Conservation (phyloP, 2,888 invertebrate genomes). For the Trissolcus brochymenae region DNA sequence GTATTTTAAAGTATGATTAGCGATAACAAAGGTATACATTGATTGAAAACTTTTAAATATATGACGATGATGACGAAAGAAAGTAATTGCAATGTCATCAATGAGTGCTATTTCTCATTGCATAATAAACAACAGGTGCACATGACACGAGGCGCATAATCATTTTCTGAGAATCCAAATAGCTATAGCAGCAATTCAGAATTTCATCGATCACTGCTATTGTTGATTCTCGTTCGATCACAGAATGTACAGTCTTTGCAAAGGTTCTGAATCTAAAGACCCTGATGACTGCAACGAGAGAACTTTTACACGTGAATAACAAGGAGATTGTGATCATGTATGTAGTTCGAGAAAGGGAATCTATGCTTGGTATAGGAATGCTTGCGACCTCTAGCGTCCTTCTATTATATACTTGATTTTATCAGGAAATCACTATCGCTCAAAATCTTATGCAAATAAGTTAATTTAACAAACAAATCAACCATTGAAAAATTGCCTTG, state of each 20-base stretch:
- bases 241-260: neutral
- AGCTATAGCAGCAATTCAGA: conserved; percentile 5
- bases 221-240: neutral
- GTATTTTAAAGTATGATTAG: neutral
- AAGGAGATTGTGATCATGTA: conserved; percentile 23
- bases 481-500: no score
- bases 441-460: neutral
- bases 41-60: neutral
- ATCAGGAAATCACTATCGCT: conserved; percentile 12
- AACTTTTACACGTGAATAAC: conserved; percentile 22
- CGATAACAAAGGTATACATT: neutral
- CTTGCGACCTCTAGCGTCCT: conserved; percentile 50
- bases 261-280: conserved; percentile 12
- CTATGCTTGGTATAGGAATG: conserved; percentile 10
- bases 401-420: conserved; percentile 34
- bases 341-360: conserved; percentile 26
- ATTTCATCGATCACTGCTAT: conserved; percentile 4
- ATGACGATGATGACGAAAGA: conserved; percentile 18
- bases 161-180: conserved; percentile 20
- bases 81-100: conserved; percentile 53
- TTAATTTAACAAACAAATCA: neutral
- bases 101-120: conserved; percentile 33
- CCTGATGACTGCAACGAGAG: conserved; percentile 10
- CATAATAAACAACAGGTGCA: conserved; percentile 43
- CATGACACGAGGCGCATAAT: conserved; percentile 11